Conservation (phyloP, 2,888 invertebrate genomes). For the Polydrusus tereticollis region DNA sequence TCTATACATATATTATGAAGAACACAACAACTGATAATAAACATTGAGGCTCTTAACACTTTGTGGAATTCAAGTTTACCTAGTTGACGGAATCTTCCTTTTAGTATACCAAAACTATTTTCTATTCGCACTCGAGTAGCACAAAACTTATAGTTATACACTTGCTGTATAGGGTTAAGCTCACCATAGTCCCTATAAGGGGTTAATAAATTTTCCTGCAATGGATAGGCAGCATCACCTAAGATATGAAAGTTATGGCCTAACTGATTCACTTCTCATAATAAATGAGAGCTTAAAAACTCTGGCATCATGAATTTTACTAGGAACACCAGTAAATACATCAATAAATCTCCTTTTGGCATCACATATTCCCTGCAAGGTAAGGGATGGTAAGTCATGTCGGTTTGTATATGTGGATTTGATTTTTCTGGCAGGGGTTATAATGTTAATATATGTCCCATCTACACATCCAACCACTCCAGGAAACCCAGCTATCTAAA, state of each 20-base stretch:
- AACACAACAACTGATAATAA: slow-evolving; percentile 55
- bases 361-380: slow-evolving; percentile 59
- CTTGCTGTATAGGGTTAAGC: slow-evolving; percentile 52
- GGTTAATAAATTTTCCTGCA: slow-evolving; percentile 53
- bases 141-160: slow-evolving; percentile 56
- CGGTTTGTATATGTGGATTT: slow-evolving; percentile 58
- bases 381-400: slow-evolving; percentile 54
- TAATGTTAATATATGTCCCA: too few relatives aligned
- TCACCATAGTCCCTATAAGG: slow-evolving; percentile 57
- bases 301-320: slow-evolving; percentile 58
- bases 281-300: slow-evolving; percentile 54
- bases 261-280: slow-evolving; percentile 41
- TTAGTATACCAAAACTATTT: slow-evolving; percentile 59
- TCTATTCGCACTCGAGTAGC: slow-evolving; percentile 57
- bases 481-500: slow-evolving; percentile 42
- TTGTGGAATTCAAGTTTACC: slow-evolving; percentile 30
- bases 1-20: slow-evolving; percentile 56
- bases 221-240: slow-evolving; percentile 56
- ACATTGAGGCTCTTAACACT: slow-evolving; percentile 50
- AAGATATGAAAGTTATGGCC: slow-evolving; percentile 54
- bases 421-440: slow-evolving; percentile 57
- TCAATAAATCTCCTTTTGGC: slow-evolving; percentile 54
- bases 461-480: too few relatives aligned
- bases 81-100: slow-evolving; percentile 53
- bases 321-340: slow-evolving; percentile 56